Conservation (phyloP, 2,888 invertebrate genomes). For the Zygothrica quintamaculata region DNA sequence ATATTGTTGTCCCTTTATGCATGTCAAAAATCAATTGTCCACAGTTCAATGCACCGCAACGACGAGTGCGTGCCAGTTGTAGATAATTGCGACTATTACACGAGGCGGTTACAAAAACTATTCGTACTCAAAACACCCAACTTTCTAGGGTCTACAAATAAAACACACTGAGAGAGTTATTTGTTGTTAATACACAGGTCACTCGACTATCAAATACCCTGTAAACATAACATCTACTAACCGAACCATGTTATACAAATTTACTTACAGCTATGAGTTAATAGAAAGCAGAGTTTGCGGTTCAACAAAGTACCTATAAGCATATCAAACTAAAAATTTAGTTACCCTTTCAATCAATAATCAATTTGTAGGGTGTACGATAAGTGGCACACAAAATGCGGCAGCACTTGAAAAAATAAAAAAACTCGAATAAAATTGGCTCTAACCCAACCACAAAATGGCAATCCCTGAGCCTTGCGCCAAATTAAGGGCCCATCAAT, state of each 20-base stretch:
- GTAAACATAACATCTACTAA: not conserved
- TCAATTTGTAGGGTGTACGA: conserved; percentile 20
- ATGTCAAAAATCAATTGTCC: conserved; percentile 70
- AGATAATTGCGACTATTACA: conserved; percentile 74
- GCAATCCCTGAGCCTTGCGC: conserved; percentile 23
- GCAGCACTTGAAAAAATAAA: conserved; percentile 47
- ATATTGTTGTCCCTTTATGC: conserved; percentile 26
- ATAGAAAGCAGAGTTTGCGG: too few relatives aligned
- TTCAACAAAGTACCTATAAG: too few relatives aligned
- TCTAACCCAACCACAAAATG: conserved; percentile 33
- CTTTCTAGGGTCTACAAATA: conserved; percentile 29
- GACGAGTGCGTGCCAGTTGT: conserved; percentile 67
- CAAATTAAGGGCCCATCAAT: conserved; percentile 56
- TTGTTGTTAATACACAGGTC: too few relatives aligned
- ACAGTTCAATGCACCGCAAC: conserved; percentile 68
- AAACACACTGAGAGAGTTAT: not conserved
- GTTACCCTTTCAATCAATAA: too few relatives aligned
- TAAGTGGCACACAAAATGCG: conserved; percentile 7
- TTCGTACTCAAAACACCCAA: conserved; percentile 44
- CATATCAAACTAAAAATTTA: too few relatives aligned
- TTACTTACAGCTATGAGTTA: too few relatives aligned
- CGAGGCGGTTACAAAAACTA: conserved; percentile 51
- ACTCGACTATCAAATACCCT: conserved; percentile 7
- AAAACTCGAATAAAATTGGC: conserved; percentile 14
- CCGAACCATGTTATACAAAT: too few relatives aligned